Conservation (phyloP, 2,888 invertebrate genomes). For the Alcis repandata region DNA sequence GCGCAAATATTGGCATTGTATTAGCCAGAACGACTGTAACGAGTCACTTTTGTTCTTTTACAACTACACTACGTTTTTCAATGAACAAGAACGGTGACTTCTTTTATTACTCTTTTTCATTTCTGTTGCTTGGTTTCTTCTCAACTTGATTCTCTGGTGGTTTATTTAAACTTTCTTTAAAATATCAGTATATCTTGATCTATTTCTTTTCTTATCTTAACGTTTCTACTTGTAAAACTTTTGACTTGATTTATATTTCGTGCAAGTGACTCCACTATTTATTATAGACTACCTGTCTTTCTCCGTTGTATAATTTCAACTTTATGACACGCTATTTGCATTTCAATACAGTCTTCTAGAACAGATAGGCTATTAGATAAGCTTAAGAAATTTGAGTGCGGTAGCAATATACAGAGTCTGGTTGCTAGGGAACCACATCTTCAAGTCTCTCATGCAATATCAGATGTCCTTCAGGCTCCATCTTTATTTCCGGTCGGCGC, state of each 20-base stretch:
- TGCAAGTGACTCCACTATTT: slow-evolving; percentile 4
- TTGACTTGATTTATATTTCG: slow-evolving; percentile 1
- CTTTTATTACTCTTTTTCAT: background rate
- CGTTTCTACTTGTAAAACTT: background rate
- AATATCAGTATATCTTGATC: background rate
- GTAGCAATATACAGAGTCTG: too few species aligned
- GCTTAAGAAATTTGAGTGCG: too few species aligned
- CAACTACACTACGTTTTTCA: slow-evolving; percentile 42
- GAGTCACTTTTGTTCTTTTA: slow-evolving; percentile 62
- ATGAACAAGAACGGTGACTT: slow-evolving; percentile 3
- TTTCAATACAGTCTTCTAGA: slow-evolving; percentile 73
- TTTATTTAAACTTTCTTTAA: background rate
- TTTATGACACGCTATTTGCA: slow-evolving; percentile 63
- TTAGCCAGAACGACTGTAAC: slow-evolving; percentile 71
- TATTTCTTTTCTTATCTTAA: background rate
- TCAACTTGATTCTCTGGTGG: slow-evolving; percentile 13
- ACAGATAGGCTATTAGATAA: too few species aligned
- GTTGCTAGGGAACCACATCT: too few species aligned
- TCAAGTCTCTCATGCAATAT: too few species aligned
- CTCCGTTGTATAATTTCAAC: slow-evolving; percentile 29
- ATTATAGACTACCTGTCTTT: slow-evolving; percentile 8
- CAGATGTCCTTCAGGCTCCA: too few species aligned
- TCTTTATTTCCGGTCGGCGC: too few species aligned
- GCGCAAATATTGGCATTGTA: slow-evolving; percentile 81
- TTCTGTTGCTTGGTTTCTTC: slow-evolving; percentile 13